These are phyloP conservation scores for Trichonephila clavata DNA, from an alignment of 1,140 invertebrate species.

Conservation along the genomic window DNA sequence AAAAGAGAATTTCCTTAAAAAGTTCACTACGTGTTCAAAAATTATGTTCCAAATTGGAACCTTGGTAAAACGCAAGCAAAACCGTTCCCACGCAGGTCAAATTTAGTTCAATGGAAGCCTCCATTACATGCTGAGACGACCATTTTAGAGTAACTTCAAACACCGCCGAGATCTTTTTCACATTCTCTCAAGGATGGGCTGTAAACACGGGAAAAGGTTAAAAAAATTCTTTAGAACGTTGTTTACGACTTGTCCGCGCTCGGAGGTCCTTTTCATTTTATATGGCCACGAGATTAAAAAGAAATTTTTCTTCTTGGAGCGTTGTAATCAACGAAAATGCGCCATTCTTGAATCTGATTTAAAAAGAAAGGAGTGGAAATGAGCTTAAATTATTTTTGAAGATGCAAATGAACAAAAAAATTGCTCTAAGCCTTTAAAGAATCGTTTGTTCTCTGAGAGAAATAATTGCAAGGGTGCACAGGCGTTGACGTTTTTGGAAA, in stretches of 20 bases:
- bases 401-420: no score
- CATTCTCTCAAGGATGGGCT: not conserved
- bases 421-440: no score
- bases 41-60: not conserved
- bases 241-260: not conserved
- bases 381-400: no score
- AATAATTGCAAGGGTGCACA: no score
- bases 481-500: no score
- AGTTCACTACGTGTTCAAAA: not conserved
- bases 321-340: no score
- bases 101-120: not conserved
- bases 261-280: not conserved
- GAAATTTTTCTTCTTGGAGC: no score
- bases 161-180: not conserved
- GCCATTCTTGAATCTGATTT: no score
- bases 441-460: no score
- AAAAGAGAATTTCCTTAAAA: not conserved
- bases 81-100: not conserved
- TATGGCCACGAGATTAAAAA: not conserved
- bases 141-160: not conserved
- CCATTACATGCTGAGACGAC: not conserved
- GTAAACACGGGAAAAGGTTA: not conserved
- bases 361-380: no score
- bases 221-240: not conserved
- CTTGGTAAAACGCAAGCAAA: not conserved